Percentiles rank a stretch among this genome's conserved stretches.
Evolutionary conservation across 2,797 vertebrate genomes (phyloP).

Genomic region (Centropyge bicolor): DNA sequence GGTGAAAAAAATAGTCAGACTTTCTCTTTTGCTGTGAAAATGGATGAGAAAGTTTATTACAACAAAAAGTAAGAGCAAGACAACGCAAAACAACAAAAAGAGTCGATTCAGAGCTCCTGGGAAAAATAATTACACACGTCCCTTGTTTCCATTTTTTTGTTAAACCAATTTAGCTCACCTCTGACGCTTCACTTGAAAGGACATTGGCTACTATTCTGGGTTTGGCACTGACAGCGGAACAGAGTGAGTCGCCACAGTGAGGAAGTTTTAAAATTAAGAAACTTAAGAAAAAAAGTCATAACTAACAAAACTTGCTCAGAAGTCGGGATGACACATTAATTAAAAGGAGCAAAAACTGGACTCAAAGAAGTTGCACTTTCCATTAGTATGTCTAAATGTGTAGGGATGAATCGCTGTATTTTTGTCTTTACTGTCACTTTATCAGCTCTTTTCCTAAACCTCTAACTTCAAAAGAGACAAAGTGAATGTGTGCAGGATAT

Average conservation of each 20-base stretch:
- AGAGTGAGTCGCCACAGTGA: slow-evolving; percentile 15
- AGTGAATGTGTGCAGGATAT: slow-evolving; percentile 8
- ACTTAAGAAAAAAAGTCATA: slow-evolving; percentile 6
- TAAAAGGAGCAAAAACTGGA: slow-evolving; percentile 31
- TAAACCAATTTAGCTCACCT: slow-evolving; percentile 46
- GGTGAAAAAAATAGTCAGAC: slow-evolving; percentile 20
- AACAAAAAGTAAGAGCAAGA: slow-evolving; percentile 21
- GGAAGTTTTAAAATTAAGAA: slow-evolving; percentile 29
- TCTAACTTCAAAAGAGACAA: slow-evolving; percentile 11
- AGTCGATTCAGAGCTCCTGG: slow-evolving; percentile 23
- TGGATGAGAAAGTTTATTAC: slow-evolving; percentile 33
- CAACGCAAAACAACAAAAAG: slow-evolving; percentile 39
- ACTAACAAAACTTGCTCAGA: slow-evolving; percentile 16
- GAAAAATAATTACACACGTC: slow-evolving; percentile 52
- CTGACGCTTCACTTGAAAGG: slow-evolving; percentile 43
- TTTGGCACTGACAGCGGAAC: slow-evolving; percentile 38
- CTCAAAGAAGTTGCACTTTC: not conserved
- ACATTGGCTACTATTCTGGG: slow-evolving; percentile 49
- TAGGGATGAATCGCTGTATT: not conserved
- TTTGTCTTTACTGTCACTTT: not conserved
- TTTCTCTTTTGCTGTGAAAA: slow-evolving; percentile 37
- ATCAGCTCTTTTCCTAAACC: slow-evolving; percentile 1
- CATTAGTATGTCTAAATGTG: slow-evolving; percentile 8
- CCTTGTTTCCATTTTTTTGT: slow-evolving; percentile 41
- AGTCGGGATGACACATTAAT: slow-evolving; percentile 22